Evolutionary conservation across 2,797 vertebrate species (phyloP).

Genomic region (Aplochiton taeniatus): DNA sequence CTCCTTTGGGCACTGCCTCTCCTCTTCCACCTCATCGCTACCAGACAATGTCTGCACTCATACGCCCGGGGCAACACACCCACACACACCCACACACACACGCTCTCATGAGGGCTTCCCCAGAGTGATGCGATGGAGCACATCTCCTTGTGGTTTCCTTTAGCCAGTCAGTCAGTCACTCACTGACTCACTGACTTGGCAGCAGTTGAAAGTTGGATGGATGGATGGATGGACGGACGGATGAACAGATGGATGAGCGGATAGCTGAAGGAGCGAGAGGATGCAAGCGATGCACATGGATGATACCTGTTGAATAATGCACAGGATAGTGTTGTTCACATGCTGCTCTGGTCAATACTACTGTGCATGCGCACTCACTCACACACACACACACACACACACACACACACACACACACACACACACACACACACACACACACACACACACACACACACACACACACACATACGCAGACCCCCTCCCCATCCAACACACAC

Average conservation of each 20-base stretch:
- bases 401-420: conserved; percentile 2
- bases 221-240: conserved; percentile 30
- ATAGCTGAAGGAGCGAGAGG: conserved; percentile 22
- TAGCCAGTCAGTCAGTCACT: conserved; percentile 6
- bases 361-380: not conserved
- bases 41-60: conserved; percentile 77
- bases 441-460: conserved; percentile 19
- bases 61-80: conserved; percentile 19
- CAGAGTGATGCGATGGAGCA: conserved; percentile 49
- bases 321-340: too few relatives aligned
- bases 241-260: conserved; percentile 34
- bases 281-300: too few relatives aligned
- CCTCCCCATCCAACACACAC: conserved; percentile 24
- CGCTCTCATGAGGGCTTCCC: conserved; percentile 49
- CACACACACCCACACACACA: conserved; percentile 1
- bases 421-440: not conserved
- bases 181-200: conserved; percentile 20
- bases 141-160: conserved; percentile 36
- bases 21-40: conserved; percentile 69
- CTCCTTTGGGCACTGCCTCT: conserved; percentile 47
- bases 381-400: not conserved
- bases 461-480: conserved; percentile 30
- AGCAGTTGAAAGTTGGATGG: too few relatives aligned
- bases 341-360: not conserved
- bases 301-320: too few relatives aligned